phyloP scores from a whole-genome alignment of 2,113 vertebrate species.

The Corythornis madagascariensis region DNA sequence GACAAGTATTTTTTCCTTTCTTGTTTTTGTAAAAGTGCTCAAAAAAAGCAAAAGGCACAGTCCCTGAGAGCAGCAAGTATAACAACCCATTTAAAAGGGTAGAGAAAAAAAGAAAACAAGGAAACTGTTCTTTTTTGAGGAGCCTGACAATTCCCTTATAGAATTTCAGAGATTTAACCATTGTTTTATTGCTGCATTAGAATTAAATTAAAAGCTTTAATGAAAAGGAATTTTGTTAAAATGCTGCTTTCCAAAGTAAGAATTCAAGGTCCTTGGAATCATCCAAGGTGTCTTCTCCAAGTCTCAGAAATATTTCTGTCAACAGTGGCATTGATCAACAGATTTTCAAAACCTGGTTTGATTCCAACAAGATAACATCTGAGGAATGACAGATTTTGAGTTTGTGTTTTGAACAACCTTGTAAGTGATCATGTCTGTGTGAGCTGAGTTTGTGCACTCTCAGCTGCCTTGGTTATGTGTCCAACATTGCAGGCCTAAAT shows the following conservation, averaged over 20 bases:
- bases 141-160: not conserved
- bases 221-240: not conserved
- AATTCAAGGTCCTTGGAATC: not conserved
- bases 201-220: not conserved
- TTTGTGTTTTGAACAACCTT: not conserved
- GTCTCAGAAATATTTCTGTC: not conserved
- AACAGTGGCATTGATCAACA: rapidly evolving
- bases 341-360: not conserved
- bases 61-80: not conserved
- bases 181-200: not conserved
- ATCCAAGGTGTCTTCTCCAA: not conserved
- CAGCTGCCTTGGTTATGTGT: not conserved
- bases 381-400: not conserved
- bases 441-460: not conserved
- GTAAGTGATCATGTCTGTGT: not conserved
- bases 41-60: not conserved
- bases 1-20: not conserved
- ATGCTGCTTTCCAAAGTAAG: not conserved
- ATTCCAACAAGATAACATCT: not conserved
- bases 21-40: conserved; percentile 1
- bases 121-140: not conserved
- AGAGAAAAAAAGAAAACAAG: conserved; percentile 20
- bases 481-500: not conserved
- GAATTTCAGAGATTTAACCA: not conserved
- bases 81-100: not conserved